Percentiles rank a stretch among this genome's conserved stretches.
Conservation (phyloP, 2,797 vertebrate genomes). For the Parauchenoglanis punctatus region DNA sequence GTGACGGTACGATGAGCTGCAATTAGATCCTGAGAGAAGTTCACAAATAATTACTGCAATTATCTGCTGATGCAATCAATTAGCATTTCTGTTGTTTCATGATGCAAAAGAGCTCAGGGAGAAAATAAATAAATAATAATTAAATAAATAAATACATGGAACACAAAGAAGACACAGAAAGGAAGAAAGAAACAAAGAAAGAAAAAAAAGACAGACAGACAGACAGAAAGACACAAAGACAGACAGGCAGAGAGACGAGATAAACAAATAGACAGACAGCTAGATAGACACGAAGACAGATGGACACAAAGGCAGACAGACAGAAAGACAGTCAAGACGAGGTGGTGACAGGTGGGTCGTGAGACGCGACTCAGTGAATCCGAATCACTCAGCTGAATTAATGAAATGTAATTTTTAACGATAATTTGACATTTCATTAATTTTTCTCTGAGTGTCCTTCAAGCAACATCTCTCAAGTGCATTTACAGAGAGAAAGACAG, state of each 20-base stretch:
- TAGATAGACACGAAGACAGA: background rate
- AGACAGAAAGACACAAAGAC: background rate
- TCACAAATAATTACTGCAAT: conserved; percentile 75
- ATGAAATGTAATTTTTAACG: background rate
- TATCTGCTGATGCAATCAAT: conserved; percentile 66
- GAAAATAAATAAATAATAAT: conserved; percentile 41
- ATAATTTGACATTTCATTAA: conserved; percentile 7
- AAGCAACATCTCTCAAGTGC: background rate
- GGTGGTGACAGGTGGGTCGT: background rate
- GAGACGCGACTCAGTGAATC: background rate
- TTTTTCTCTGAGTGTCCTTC: background rate
- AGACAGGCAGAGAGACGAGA: background rate
- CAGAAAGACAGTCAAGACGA: background rate
- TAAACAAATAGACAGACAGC: background rate
- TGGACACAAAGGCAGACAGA: background rate
- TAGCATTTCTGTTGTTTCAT: conserved; percentile 74
- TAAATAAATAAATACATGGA: background rate
- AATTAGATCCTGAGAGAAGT: conserved; percentile 73
- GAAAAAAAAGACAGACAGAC: background rate
- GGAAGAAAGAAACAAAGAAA: background rate
- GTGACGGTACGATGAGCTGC: conserved; percentile 68
- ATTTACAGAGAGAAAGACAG: background rate
- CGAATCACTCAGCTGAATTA: background rate
- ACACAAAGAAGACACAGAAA: background rate
- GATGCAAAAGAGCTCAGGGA: conserved; percentile 59